phyloP scores from a whole-genome alignment of 2,888 invertebrate genomes.

The Melangyna quadrimaculata region DNA sequence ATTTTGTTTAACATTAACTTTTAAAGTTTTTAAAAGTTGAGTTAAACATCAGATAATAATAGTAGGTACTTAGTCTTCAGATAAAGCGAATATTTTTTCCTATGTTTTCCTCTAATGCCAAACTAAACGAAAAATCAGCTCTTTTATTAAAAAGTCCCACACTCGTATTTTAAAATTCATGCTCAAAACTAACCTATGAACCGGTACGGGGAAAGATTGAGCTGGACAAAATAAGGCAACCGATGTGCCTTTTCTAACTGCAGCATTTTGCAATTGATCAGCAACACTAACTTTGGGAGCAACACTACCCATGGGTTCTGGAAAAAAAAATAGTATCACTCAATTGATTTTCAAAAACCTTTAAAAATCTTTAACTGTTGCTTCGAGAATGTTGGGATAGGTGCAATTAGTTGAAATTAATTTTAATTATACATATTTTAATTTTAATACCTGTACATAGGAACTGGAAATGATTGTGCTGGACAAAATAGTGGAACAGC shows the following conservation, averaged over 20 bases:
- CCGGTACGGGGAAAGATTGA: constrained; percentile 83
- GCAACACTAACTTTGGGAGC: constrained; percentile 82
- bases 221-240: constrained; percentile 86
- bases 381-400: constrained; percentile 57
- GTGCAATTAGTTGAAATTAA: constrained; percentile 6
- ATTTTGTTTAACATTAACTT: too few relatives aligned
- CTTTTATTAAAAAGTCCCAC: too few relatives aligned
- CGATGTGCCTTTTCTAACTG: constrained; percentile 75
- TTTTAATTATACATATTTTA: background rate
- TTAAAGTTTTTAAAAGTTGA: too few relatives aligned
- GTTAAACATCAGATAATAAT: too few relatives aligned
- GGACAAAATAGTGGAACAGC: constrained; percentile 86
- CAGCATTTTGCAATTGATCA: constrained; percentile 76
- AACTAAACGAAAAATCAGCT: too few relatives aligned
- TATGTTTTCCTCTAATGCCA: too few relatives aligned
- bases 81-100: too few relatives aligned
- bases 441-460: constrained; percentile 77
- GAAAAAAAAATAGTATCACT: constrained; percentile 43
- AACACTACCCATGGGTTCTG: constrained; percentile 81
- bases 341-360: background rate
- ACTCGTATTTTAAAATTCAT: too few relatives aligned
- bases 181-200: constrained; percentile 59
- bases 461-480: constrained; percentile 82
- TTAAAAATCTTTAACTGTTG: background rate
- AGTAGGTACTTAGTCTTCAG: too few relatives aligned